Base-by-base conservation (phyloP, 2,888 invertebrate genomes). In the Anticlea derivata region DNA sequence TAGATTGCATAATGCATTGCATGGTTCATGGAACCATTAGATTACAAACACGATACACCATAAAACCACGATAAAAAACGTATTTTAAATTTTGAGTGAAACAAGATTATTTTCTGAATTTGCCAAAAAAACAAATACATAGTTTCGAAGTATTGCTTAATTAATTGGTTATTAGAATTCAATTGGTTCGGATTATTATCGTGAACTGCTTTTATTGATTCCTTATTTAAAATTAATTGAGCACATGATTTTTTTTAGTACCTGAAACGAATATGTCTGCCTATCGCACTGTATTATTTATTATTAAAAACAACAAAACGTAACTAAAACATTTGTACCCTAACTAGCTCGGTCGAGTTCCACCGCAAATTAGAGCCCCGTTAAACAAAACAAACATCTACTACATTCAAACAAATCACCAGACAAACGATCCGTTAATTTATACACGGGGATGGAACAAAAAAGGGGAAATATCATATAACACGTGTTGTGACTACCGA, bases 351-450 rank as follows among this genome's bases (percentile, higher is more conserved):
- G 7, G 6, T 4, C 8, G 11, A 17, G n/a, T 2, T 40, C 27
- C 41, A 44, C 46, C 40, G 47, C 30, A 23, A 11, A 43, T 44
- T 29, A 40, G 43, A 52, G 27, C 41, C 6, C 26, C 37, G 30
- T 27, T 20, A 50, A 29, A 51, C 30, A 48, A 48, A 38, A 49
- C 26, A 43, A 45, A 35, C 41, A 12, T 5, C 23, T 44, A 35
- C 40, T 52, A 55, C 57, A 49, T 44, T 38, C 23, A 41, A 54
- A 58, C 55, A 54, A 58, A 60, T 58, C 55, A 54, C 40, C 26
- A 20, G 49, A 48, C 53, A 60, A 60, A 55, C 60, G 55, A 49
- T 37, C 47, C 47, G 55, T 50, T 55, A 50, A 60, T 58, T n/a
- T 58, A 60, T 55, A 55, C 56, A 40, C 49, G 30, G 35, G 49